These are phyloP conservation scores for mouse (Mus musculus) DNA, from an alignment of 2,113 vertebrate genomes.

Conservation along the genomic window DNA sequence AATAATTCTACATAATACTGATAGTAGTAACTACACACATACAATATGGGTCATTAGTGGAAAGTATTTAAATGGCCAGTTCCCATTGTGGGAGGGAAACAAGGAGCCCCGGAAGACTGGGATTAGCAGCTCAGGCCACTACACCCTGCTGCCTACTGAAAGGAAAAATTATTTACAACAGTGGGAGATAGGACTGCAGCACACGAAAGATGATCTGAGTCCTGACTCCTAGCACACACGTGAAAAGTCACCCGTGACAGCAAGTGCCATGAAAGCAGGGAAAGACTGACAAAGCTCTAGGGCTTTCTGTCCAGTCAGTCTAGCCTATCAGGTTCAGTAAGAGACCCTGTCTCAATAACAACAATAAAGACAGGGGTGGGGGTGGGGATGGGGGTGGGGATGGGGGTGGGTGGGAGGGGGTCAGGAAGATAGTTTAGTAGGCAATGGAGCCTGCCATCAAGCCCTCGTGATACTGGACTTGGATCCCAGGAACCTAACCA, in stretches of 20 bases:
- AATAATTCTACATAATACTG: too few relatives aligned
- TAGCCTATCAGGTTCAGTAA: neutral
- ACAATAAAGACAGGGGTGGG: neutral
- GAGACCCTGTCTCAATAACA: neutral
- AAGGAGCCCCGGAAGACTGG: neutral
- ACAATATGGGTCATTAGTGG: neutral
- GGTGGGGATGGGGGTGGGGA: too few relatives aligned
- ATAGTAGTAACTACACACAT: too few relatives aligned
- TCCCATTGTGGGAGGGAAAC: neutral
- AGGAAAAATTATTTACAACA: neutral
- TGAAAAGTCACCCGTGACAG: neutral
- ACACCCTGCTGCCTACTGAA: neutral
- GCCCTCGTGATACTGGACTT: neutral
- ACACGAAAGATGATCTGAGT: neutral
- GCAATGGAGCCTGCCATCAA: neutral
- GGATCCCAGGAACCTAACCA: neutral
- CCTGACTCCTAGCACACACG: too few relatives aligned
- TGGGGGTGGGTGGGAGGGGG: neutral
- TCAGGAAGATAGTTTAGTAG: neutral
- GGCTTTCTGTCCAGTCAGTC: neutral
- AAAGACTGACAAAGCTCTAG: neutral
- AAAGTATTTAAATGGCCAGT: neutral
- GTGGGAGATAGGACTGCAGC: neutral
- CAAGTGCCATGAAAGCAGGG: neutral
- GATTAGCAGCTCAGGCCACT: neutral